Conservation (phyloP, 2,888 invertebrate genomes). For the Dryadula phaetusa region DNA sequence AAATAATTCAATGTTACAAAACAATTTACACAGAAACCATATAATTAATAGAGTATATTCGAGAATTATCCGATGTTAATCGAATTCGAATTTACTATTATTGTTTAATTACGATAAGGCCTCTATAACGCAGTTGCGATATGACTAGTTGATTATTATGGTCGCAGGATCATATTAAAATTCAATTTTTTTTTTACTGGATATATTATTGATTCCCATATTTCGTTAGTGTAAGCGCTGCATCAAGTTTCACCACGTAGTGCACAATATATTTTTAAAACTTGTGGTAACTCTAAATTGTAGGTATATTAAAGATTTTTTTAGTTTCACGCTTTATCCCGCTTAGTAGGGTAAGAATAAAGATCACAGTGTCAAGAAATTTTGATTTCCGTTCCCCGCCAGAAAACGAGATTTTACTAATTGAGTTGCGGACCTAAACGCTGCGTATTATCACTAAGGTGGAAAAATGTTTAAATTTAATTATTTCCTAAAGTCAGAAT, state of each 20-base stretch:
- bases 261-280: no score
- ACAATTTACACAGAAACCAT: slow-evolving; percentile 33
- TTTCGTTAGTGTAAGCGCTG: neutral
- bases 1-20: slow-evolving; percentile 35
- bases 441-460: no score
- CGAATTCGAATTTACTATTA: slow-evolving; percentile 15
- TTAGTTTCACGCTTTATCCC: no score
- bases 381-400: no score
- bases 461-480: no score
- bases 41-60: slow-evolving; percentile 20
- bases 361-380: no score
- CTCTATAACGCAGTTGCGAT: neutral
- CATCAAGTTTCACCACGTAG: neutral
- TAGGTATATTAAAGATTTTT: no score
- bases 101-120: neutral
- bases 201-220: neutral
- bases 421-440: no score
- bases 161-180: neutral
- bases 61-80: slow-evolving; percentile 24
- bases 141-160: neutral
- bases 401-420: no score
- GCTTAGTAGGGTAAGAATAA: no score
- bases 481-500: no score
- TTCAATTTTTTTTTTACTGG: neutral
- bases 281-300: no score